Percentiles rank a stretch among this genome's conserved stretches.
Evolutionary conservation across 2,888 invertebrate genomes (phyloP).

Genomic region (Andrena camellia): DNA sequence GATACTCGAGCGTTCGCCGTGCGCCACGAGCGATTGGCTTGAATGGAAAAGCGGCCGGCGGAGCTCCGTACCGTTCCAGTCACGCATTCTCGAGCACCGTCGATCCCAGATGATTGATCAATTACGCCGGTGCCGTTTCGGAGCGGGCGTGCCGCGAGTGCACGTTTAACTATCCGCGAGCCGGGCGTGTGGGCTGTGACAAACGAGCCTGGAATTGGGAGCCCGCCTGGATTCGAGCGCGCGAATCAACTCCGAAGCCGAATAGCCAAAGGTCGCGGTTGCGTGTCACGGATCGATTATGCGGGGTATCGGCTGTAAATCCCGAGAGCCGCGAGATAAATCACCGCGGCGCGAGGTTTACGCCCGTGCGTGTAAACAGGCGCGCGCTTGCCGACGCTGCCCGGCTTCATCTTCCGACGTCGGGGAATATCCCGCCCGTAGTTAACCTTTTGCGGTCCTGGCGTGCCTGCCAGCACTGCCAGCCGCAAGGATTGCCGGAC

Average conservation of each 20-base stretch:
- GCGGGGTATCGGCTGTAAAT: conserved; percentile 50
- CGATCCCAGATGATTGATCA: conserved; percentile 43
- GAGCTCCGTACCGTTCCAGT: conserved; percentile 13
- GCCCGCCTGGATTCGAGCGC: neutral
- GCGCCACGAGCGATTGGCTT: conserved; percentile 34
- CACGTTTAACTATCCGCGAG: conserved; percentile 22
- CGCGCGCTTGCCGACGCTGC: conserved; percentile 7
- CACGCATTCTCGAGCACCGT: conserved; percentile 19
- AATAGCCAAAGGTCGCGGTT: conserved; percentile 35
- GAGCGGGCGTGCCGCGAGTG: conserved; percentile 15
- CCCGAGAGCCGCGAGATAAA: conserved; percentile 29
- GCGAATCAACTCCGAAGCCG: conserved; percentile 9
- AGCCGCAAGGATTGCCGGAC: conserved; percentile 10
- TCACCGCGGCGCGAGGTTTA: conserved; percentile 43
- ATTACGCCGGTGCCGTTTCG: conserved; percentile 29
- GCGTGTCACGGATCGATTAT: conserved; percentile 53
- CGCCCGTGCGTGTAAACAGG: conserved; percentile 45
- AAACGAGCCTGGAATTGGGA: conserved; percentile 50
- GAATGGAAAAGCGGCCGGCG: conserved; percentile 23
- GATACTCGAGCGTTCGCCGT: conserved; percentile 24
- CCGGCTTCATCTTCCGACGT: conserved; percentile 22
- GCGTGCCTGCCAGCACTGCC: neutral
- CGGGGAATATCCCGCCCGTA: conserved; percentile 4
- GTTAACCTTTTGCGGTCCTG: conserved; percentile 33
- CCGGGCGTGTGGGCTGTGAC: conserved; percentile 29